phyloP scores from a whole-genome alignment of 2,888 invertebrate genomes.

The Cataglyphis altisquamis region DNA sequence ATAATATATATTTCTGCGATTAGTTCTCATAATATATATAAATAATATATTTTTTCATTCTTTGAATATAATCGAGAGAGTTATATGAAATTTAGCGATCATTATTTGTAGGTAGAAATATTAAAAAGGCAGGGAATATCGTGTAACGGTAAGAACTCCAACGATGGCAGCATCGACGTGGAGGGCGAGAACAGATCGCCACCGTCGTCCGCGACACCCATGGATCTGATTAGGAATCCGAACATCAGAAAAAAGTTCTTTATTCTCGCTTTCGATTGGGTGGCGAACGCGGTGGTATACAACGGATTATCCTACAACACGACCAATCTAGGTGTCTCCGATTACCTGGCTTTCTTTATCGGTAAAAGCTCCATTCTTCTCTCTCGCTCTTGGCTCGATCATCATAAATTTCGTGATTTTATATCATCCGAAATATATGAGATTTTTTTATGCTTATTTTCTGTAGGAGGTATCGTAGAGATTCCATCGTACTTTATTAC shows the following conservation, averaged over 20 bases:
- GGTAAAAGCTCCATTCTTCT: constrained; percentile 84
- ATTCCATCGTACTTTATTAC: constrained; percentile 90
- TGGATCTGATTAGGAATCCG: constrained; percentile 89
- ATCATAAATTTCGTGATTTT: background rate
- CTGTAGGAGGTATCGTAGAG: constrained; percentile 89
- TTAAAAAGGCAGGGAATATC: constrained; percentile 82
- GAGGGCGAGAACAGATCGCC: constrained; percentile 82
- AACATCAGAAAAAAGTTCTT: constrained; percentile 90
- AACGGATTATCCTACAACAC: constrained; percentile 90
- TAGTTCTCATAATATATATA: background rate
- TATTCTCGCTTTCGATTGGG: constrained; percentile 90
- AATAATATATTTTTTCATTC: background rate
- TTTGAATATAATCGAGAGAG: background rate
- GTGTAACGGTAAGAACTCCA: constrained; percentile 83
- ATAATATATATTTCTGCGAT: constrained; percentile 4
- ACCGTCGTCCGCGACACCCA: constrained; percentile 87
- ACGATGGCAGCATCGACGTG: constrained; percentile 69
- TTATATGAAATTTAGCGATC: background rate
- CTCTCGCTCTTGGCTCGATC: background rate
- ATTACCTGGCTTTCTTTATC: constrained; percentile 90
- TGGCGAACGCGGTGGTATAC: constrained; percentile 90
- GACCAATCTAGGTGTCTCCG: constrained; percentile 90
- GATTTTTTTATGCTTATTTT: background rate
- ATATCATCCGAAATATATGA: background rate
- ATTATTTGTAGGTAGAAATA: constrained; percentile 81